These are phyloP conservation scores for Halcyon senegalensis DNA, from an alignment of 2,113 vertebrate species.

Conservation along the genomic window DNA sequence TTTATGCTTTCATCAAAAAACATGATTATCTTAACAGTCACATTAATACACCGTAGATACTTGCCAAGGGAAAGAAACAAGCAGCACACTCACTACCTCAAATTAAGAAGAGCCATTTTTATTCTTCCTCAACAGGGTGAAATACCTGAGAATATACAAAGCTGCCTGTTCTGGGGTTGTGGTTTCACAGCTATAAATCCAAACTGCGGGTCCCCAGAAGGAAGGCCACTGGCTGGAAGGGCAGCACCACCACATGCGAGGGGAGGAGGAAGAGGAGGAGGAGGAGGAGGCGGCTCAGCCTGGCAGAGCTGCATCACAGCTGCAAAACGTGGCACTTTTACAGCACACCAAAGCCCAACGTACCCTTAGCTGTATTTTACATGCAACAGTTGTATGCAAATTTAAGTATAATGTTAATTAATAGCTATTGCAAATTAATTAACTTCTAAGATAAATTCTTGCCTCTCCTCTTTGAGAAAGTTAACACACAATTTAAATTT, in stretches of 20 bases:
- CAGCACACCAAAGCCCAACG: not conserved
- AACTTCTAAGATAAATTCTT: conserved; percentile 15
- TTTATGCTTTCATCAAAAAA: conserved; percentile 45
- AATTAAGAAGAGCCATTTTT: not conserved
- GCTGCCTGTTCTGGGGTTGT: not conserved
- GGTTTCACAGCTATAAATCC: not conserved
- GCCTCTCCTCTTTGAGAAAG: conserved; percentile 6
- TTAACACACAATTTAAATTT: conserved; percentile 23
- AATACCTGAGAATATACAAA: not conserved
- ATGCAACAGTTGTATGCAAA: conserved; percentile 40
- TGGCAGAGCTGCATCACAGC: not conserved
- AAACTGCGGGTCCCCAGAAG: not conserved
- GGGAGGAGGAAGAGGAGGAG: not conserved
- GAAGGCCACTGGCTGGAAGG: not conserved
- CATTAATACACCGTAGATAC: not conserved
- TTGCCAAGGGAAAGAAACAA: not conserved
- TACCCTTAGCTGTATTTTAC: not conserved
- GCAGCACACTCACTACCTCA: not conserved
- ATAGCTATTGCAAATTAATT: conserved; percentile 49
- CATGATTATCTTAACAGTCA: conserved; percentile 13
- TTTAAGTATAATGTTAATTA: conserved; percentile 46
- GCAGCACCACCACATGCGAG: not conserved
- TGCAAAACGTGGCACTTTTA: not conserved
- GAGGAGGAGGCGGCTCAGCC: not conserved
- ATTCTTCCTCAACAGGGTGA: not conserved